Evolutionary conservation across 37 sponge, comb jelly and placozoan genomes (phyloP).

Genomic region (Spongia lamella): DNA sequence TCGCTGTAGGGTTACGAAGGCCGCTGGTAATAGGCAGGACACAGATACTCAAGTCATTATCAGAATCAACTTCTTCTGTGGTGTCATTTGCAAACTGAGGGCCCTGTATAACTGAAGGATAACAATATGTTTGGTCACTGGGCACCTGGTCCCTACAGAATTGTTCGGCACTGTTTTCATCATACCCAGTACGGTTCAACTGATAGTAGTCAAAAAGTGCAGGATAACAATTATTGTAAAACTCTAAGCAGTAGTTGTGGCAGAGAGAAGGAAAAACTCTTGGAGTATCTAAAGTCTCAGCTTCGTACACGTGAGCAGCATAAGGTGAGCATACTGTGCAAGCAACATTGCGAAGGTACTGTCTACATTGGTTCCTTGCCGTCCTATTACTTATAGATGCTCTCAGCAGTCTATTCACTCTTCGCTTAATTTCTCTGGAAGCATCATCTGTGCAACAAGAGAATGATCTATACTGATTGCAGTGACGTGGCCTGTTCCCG

Average conservation of each 20-base stretch:
- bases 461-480: conserved; percentile 46
- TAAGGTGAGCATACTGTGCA: conserved; percentile 71
- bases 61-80: neutral
- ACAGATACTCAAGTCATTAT: conserved; percentile 42
- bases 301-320: conserved; percentile 70
- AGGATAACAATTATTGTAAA: conserved; percentile 44
- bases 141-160: conserved; percentile 46
- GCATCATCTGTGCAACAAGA: conserved; percentile 43
- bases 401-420: neutral
- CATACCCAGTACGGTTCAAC: conserved; percentile 7
- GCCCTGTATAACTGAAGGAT: conserved; percentile 60
- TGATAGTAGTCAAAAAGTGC: conserved; percentile 41
- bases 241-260: conserved; percentile 36
- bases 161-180: neutral
- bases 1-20: conserved; percentile 59
- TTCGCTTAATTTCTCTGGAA: conserved; percentile 17
- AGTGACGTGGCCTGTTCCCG: conserved; percentile 7
- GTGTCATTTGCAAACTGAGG: conserved; percentile 29
- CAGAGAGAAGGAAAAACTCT: conserved; percentile 61
- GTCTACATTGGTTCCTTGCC: conserved; percentile 28
- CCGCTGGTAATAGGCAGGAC: conserved; percentile 42
- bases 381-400: no score
- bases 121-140: conserved; percentile 59
- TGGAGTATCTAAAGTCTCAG: conserved; percentile 11
- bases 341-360: conserved; percentile 40